Percentiles rank a stretch among this genome's conserved stretches.
Conservation (phyloP, 2,888 invertebrate species). For the Rhagophthalmus giganteus region DNA sequence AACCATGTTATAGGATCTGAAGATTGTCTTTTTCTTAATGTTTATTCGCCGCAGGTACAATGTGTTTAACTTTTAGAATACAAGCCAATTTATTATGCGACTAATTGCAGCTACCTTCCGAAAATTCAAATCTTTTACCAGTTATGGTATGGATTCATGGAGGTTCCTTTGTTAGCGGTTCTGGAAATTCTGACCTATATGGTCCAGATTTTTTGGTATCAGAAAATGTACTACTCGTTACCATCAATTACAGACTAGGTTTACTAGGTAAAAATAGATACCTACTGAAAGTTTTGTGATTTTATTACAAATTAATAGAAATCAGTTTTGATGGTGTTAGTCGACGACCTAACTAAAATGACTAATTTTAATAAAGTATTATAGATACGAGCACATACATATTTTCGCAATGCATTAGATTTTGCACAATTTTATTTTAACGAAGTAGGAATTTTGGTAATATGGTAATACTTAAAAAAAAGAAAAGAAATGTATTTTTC, state of each 20-base stretch:
- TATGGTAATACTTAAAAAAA: too few species aligned
- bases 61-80: background rate
- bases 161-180: conserved; percentile 40
- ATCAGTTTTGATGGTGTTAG: too few species aligned
- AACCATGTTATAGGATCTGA: conserved; percentile 35
- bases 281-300: too few species aligned
- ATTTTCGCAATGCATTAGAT: too few species aligned
- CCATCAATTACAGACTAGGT: conserved; percentile 35
- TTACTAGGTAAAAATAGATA: conserved; percentile 35
- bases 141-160: conserved; percentile 43
- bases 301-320: too few species aligned
- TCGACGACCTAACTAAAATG: too few species aligned
- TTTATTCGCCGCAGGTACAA: conserved; percentile 35
- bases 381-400: too few species aligned
- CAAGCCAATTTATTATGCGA: background rate
- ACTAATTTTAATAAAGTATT: too few species aligned
- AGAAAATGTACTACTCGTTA: conserved; percentile 31
- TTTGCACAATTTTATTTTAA: too few species aligned
- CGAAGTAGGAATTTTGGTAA: too few species aligned
- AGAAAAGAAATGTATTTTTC: too few species aligned
- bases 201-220: conserved; percentile 33
- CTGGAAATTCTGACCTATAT: conserved; percentile 31
- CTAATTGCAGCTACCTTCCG: conserved; percentile 6
- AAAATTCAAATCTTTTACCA: conserved; percentile 21
- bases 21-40: conserved; percentile 43